phyloP scores from a whole-genome alignment of 2,888 invertebrate genomes.

The Agriotes lineatus region DNA sequence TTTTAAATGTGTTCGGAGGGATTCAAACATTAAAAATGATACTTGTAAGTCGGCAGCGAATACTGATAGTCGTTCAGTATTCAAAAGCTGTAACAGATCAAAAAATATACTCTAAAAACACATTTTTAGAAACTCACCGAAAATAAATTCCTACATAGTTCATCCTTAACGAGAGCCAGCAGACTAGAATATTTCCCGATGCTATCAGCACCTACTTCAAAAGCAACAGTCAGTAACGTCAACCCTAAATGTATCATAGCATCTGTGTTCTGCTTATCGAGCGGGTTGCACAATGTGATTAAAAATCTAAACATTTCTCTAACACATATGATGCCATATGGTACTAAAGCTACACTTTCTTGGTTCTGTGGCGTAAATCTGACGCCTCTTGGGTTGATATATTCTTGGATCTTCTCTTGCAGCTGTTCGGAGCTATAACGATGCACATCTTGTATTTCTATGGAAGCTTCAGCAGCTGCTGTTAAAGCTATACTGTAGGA shows the following conservation, averaged over 20 bases:
- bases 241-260: constrained; percentile 97
- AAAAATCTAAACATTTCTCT: constrained; percentile 93
- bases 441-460: constrained; percentile 5
- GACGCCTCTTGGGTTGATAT: constrained; percentile 90
- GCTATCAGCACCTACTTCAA: constrained; percentile 94
- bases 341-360: constrained; percentile 72
- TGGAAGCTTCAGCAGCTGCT: not conserved
- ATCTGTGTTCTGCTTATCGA: constrained; percentile 89
- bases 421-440: not conserved
- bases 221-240: constrained; percentile 90
- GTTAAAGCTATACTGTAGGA: constrained; percentile 20
- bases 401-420: constrained; percentile 59
- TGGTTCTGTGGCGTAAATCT: constrained; percentile 81
- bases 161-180: constrained; percentile 87
- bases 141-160: constrained; percentile 90
- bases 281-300: constrained; percentile 92
- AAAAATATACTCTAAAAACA: constrained; percentile 16
- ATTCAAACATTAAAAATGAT: constrained; percentile 94
- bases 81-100: constrained; percentile 78
- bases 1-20: constrained; percentile 91
- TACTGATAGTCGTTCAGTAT: constrained; percentile 88
- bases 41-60: constrained; percentile 94
- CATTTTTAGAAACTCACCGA: constrained; percentile 71
- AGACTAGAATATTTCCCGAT: constrained; percentile 86
- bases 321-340: constrained; percentile 96